Conservation (phyloP, 2,888 invertebrate species). For the Drosophila subsilvestris region DNA sequence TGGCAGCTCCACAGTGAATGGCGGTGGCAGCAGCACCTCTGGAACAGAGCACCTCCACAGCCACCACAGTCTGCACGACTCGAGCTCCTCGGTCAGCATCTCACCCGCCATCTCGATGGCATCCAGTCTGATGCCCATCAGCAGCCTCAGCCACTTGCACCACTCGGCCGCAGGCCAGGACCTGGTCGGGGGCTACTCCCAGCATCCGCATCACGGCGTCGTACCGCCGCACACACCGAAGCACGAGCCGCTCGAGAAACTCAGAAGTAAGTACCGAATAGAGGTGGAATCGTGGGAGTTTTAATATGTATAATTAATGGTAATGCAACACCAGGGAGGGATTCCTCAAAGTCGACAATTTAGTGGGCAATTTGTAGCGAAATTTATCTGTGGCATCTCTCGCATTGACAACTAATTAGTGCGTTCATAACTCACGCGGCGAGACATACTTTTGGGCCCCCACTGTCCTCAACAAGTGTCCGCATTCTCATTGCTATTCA, state of each 20-base stretch:
- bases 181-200: slow-evolving; percentile 84
- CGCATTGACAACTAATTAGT: slow-evolving; percentile 82
- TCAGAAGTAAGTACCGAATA: slow-evolving; percentile 87
- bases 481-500: slow-evolving; percentile 63
- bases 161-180: slow-evolving; percentile 83
- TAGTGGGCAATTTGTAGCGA: slow-evolving; percentile 72
- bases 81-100: slow-evolving; percentile 86
- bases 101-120: slow-evolving; percentile 85
- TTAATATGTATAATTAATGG: too few relatives aligned
- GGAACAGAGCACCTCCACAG: slow-evolving; percentile 82
- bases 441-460: slow-evolving; percentile 12
- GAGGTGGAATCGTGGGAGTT: slow-evolving; percentile 16
- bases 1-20: slow-evolving; percentile 81
- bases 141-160: slow-evolving; percentile 83
- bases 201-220: slow-evolving; percentile 86
- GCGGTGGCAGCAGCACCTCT: slow-evolving; percentile 76
- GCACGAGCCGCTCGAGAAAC: slow-evolving; percentile 89
- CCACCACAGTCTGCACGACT: slow-evolving; percentile 85
- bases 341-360: slow-evolving; percentile 51
- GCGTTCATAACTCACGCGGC: slow-evolving; percentile 75
- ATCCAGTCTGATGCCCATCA: slow-evolving; percentile 85
- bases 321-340: background rate
- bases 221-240: slow-evolving; percentile 86
- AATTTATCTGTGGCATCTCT: slow-evolving; percentile 73
- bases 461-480: slow-evolving; percentile 72